Percentiles rank a stretch among this genome's conserved stretches.
phyloP scores from a whole-genome alignment of 2,888 invertebrate species.

The Orchestes rusci region DNA sequence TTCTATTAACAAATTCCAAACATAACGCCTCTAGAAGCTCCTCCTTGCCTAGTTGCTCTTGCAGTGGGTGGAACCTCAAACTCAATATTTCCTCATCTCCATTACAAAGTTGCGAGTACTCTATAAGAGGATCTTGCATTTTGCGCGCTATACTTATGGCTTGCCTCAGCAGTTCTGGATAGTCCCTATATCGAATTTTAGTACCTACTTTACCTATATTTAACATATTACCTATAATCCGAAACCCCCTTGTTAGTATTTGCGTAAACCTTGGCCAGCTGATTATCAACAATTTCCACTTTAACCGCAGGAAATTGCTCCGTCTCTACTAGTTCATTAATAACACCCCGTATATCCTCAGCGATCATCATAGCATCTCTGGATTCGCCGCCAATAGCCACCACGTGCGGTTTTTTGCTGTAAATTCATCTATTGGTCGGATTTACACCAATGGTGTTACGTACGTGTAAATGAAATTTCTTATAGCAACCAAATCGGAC shows the following conservation, averaged over 20 bases:
- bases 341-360: conserved; percentile 66
- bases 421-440: no score
- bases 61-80: conserved; percentile 81
- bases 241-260: conserved; percentile 73
- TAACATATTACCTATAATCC: conserved; percentile 16
- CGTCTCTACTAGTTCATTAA: conserved; percentile 68
- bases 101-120: conserved; percentile 93
- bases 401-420: conserved; percentile 84
- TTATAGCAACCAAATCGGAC: conserved; percentile 58
- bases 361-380: conserved; percentile 77
- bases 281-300: conserved; percentile 91
- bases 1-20: conserved; percentile 87
- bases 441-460: no score
- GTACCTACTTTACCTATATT: background rate
- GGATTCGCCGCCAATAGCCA: conserved; percentile 76
- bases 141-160: conserved; percentile 89
- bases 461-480: conserved; percentile 71
- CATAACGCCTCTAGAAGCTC: conserved; percentile 78
- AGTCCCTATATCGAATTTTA: conserved; percentile 60
- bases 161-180: conserved; percentile 83
- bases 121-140: conserved; percentile 92
- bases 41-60: conserved; percentile 76
- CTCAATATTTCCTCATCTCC: conserved; percentile 95
- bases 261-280: conserved; percentile 86
- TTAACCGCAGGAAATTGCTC: conserved; percentile 82